These are phyloP conservation scores for Phrynocephalus versicolor DNA, from an alignment of 2,113 vertebrate species.

Conservation along the genomic window DNA sequence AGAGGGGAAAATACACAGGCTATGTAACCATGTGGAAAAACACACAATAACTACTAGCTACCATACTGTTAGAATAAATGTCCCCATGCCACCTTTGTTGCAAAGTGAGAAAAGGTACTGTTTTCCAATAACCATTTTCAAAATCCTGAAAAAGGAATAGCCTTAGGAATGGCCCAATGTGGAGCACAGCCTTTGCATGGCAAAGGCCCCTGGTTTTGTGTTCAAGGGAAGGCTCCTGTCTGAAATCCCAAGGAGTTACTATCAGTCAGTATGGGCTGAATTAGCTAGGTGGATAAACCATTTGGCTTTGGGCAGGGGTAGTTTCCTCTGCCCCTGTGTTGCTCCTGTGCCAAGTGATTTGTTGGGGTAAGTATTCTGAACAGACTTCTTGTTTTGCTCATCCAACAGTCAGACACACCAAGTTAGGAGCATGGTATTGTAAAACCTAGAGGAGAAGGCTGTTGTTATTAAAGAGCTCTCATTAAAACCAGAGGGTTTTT, in stretches of 20 bases:
- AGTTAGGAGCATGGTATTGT: background rate
- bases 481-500: too few relatives aligned
- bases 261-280: background rate
- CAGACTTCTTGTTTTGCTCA: background rate
- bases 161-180: background rate
- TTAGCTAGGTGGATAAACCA: background rate
- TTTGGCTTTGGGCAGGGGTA: background rate
- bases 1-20: too few relatives aligned
- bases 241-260: background rate
- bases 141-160: background rate
- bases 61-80: background rate
- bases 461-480: background rate
- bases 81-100: too few relatives aligned
- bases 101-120: background rate
- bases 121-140: background rate
- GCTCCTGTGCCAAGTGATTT: background rate
- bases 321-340: background rate
- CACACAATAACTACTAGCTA: too few relatives aligned
- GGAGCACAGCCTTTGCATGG: background rate
- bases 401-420: background rate
- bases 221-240: background rate
- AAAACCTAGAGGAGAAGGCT: background rate
- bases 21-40: too few relatives aligned
- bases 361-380: background rate
- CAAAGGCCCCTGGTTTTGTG: background rate